A percentile compares a stretch with the other conserved stretches of the same genome.
These are phyloP conservation scores for Cherax destructor DNA, from an alignment of 1,140 invertebrate genomes.

Conservation along the genomic window DNA sequence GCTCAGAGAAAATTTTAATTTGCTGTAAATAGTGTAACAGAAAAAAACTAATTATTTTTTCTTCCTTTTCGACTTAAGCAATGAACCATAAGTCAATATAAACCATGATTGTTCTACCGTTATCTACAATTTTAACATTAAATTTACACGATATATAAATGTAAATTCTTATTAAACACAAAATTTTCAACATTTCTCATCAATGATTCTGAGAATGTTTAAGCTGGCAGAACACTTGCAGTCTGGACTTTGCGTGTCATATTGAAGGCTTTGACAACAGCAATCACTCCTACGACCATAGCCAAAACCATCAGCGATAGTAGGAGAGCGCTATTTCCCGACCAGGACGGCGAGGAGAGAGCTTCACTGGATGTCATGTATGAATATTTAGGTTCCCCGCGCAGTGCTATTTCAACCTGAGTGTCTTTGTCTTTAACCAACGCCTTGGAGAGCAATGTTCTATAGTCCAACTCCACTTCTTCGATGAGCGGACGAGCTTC, in stretches of 20 bases:
- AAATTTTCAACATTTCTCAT: background rate
- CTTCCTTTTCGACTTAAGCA: background rate
- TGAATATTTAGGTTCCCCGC: background rate
- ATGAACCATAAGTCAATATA: background rate
- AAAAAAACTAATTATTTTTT: no score
- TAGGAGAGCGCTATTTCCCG: background rate
- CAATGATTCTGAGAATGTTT: background rate
- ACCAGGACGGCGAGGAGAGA: background rate
- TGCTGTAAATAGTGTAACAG: background rate
- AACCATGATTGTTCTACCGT: background rate
- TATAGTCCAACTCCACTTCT: constrained; percentile 36
- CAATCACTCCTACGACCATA: background rate
- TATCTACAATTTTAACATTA: background rate
- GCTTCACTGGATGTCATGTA: no score
- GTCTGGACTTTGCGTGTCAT: background rate
- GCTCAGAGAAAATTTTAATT: constrained; percentile 32
- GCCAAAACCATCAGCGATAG: background rate
- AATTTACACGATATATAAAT: background rate
- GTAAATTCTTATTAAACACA: background rate
- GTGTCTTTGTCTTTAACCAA: background rate
- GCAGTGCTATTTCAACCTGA: background rate
- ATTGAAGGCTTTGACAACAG: background rate
- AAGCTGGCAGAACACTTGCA: background rate
- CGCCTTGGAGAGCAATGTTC: constrained; percentile 4
- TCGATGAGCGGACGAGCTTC: constrained; percentile 42